phyloP scores from a whole-genome alignment of 2,113 vertebrate species.

The Aegithalos caudatus region DNA sequence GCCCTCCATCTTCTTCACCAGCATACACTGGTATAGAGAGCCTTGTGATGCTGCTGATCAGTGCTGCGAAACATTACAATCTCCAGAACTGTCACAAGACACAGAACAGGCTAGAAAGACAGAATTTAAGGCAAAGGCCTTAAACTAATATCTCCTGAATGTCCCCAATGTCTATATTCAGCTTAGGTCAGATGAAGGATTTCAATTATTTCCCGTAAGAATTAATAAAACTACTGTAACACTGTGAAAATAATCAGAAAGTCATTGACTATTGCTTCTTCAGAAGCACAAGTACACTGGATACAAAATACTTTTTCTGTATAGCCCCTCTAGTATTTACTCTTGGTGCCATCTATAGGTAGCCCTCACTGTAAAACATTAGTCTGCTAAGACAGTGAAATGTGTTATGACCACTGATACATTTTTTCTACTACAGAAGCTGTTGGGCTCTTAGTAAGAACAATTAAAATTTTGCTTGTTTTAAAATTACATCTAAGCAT shows the following conservation, averaged over 20 bases:
- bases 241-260: neutral
- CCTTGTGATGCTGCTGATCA: neutral
- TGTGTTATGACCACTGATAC: neutral
- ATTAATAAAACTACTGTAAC: neutral
- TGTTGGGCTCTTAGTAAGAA: neutral
- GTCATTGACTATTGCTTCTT: neutral
- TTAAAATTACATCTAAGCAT: neutral
- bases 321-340: neutral
- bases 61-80: neutral
- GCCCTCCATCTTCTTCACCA: neutral
- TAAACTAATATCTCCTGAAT: neutral
- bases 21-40: neutral
- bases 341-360: conserved; percentile 39
- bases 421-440: neutral
- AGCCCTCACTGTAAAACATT: neutral
- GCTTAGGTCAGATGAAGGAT: neutral
- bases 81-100: neutral
- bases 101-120: neutral
- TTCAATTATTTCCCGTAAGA: neutral
- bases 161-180: neutral
- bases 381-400: neutral
- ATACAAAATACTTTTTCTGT: neutral
- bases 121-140: neutral
- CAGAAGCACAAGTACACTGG: neutral
- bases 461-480: neutral